These are phyloP conservation scores for Drosophila serrata DNA, from an alignment of 1,140 invertebrate genomes.

Conservation along the genomic window DNA sequence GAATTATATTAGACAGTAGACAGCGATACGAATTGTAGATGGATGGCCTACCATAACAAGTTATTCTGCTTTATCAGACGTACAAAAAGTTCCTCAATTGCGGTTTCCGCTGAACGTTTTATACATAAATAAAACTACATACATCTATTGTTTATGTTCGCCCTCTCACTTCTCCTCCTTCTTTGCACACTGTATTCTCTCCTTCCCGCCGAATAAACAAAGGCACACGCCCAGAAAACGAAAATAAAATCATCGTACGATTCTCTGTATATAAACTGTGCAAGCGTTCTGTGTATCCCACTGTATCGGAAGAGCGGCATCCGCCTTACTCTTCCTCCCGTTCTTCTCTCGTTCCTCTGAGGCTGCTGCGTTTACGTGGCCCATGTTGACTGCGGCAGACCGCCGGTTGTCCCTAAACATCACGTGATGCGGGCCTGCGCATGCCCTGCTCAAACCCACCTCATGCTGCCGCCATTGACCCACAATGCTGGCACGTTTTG, in stretches of 20 bases:
- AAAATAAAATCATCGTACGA: constrained; percentile 62
- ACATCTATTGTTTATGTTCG: constrained; percentile 44
- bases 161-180: background rate
- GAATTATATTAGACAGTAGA: constrained; percentile 22
- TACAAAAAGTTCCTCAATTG: constrained; percentile 32
- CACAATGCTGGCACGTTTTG: constrained; percentile 37
- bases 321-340: constrained; percentile 6
- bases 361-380: constrained; percentile 67
- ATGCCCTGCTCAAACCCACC: constrained; percentile 33
- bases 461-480: constrained; percentile 60
- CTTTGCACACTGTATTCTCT: background rate
- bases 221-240: constrained; percentile 52
- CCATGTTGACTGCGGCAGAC: constrained; percentile 44
- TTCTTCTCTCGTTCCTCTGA: background rate
- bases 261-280: constrained; percentile 57
- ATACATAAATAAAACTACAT: constrained; percentile 26
- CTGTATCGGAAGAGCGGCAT: constrained; percentile 17
- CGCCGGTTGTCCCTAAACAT: constrained; percentile 53
- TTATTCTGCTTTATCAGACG: constrained; percentile 34
- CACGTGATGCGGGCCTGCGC: constrained; percentile 72
- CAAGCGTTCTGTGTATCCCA: constrained; percentile 18
- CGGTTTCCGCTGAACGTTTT: constrained; percentile 22
- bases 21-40: constrained; percentile 30
- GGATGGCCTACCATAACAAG: constrained; percentile 55
- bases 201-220: constrained; percentile 28